Evolutionary conservation across 2,113 vertebrate species (phyloP).

Genomic region (Tragelaphus strepsiceros): DNA sequence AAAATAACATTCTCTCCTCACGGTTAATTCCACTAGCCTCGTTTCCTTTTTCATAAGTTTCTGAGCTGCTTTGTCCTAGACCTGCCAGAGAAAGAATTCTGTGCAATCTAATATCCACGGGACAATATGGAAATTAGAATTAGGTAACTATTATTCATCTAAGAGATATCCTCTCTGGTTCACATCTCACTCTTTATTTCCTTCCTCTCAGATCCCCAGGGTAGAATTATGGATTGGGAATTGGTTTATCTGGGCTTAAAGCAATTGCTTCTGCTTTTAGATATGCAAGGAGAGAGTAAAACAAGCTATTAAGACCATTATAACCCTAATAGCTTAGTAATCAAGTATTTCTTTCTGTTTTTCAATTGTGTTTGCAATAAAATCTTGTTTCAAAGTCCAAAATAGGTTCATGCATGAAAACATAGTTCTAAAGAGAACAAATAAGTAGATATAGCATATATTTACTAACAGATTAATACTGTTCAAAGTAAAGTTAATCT

Average conservation of each 20-base stretch:
- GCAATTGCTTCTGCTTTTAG: constrained; percentile 60
- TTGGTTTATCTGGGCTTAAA: constrained; percentile 61
- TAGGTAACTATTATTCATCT: constrained; percentile 39
- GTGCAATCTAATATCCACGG: background rate
- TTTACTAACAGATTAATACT: background rate
- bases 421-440: background rate
- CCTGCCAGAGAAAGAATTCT: background rate
- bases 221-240: constrained; percentile 50
- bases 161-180: background rate
- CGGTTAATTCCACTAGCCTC: background rate
- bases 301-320: constrained; percentile 47
- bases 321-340: constrained; percentile 42
- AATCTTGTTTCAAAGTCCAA: constrained; percentile 28
- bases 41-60: background rate
- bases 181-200: constrained; percentile 24
- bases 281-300: constrained; percentile 20
- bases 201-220: constrained; percentile 44
- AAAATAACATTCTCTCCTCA: background rate
- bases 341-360: constrained; percentile 36
- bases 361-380: background rate
- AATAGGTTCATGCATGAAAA: background rate
- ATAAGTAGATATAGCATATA: background rate
- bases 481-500: background rate
- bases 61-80: background rate
- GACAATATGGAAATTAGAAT: constrained; percentile 37